Base-by-base conservation (phyloP, 1,140 invertebrate species). In the Callitettix versicolor region DNA sequence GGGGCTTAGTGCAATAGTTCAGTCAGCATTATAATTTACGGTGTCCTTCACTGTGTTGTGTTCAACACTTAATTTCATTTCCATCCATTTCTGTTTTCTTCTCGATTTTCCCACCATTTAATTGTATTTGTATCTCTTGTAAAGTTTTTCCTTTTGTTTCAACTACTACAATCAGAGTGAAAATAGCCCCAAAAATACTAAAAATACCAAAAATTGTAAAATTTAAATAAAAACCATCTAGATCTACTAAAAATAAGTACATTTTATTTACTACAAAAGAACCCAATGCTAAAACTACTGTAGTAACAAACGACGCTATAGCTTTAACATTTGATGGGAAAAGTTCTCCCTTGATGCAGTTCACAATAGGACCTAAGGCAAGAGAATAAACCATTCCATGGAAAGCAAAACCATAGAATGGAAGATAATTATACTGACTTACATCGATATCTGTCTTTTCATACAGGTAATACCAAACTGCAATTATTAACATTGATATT, bases 71-170 rank as follows among this genome's bases (percentile, higher is more conserved):
- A n/a, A n/a, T n/a, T n/a, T n/a, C n/a, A n/a, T n/a, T n/a, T n/a
- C n/a, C n/a, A n/a, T n/a, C n/a, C n/a, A n/a, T n/a, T n/a, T n/a
- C n/a, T n/a, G n/a, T n/a, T n/a, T n/a, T n/a, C n/a, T n/a, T n/a
- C n/a, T n/a, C n/a, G n/a, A n/a, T n/a, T n/a, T n/a, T n/a, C n/a
- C n/a, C n/a, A n/a, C n/a, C n/a, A n/a, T n/a, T n/a, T n/a, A n/a
- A n/a, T n/a, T n/a, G n/a, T n/a, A n/a, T n/a, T n/a, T n/a, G n/a
- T n/a, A n/a, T n/a, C n/a, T n/a, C n/a, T n/a, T n/a, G n/a, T n/a
- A n/a, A n/a, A n/a, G n/a, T n/a, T n/a, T n/a, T n/a, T n/a, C 85
- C 85, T 69, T 91, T 91, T 0, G 88, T 92, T 71, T 92, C 89
- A 0, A 87, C 86, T 15, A 90, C 71, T 34, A 76, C 73, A 3